Base-by-base conservation (phyloP, 2,797 vertebrate species). In the Clarias fuscus region DNA sequence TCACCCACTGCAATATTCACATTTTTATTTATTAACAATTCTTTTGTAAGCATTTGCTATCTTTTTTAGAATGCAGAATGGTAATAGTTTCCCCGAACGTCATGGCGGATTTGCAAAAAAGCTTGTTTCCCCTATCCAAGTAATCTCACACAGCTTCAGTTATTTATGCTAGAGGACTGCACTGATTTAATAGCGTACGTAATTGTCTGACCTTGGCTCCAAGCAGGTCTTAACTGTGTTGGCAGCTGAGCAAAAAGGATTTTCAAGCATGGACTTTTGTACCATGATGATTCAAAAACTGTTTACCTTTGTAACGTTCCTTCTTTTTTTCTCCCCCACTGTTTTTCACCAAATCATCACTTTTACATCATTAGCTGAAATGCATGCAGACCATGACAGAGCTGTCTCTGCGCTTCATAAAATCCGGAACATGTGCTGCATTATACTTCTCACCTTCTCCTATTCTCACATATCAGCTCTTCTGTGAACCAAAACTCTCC, bases 301-400 rank as follows among this genome's bases (percentile, higher is more conserved):
- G 13, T 79, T 61, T 62, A 59, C 3, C 30, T 77, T 77, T 33
- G 30, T 59, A n/a, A 40, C 13, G 5, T 65, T n/a, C 27, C 24
- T 40, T 62, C 40, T 48, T 4, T 56, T 53, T 53, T 53, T 14
- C 48, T 48, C 48, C 11, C 48, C 10, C 62, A 2, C 20, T 53
- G 4, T 67, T 82, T 68, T 53, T 27, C 17, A 65, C 64, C n/a
- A 68, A 43, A 68, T 82, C 27, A 56, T 56, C 40, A 37, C 20
- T 17, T 78, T 82, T 82, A 30, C n/a, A 83, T 73, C 56, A 73
- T 73, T 84, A 73, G 70, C 70, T 62, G 70, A 73, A 73, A 43
- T 20, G 24, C 58, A 73, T 37, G 7, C 58, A 43, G 56, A 73
- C 22, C 70, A 72, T 71, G 53, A 73, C 20, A 13, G 27, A 68